Percentiles rank a stretch among this genome's conserved stretches.
Evolutionary conservation across 2,113 vertebrate genomes (phyloP).

Genomic region (Malurus alboscapulatus): DNA sequence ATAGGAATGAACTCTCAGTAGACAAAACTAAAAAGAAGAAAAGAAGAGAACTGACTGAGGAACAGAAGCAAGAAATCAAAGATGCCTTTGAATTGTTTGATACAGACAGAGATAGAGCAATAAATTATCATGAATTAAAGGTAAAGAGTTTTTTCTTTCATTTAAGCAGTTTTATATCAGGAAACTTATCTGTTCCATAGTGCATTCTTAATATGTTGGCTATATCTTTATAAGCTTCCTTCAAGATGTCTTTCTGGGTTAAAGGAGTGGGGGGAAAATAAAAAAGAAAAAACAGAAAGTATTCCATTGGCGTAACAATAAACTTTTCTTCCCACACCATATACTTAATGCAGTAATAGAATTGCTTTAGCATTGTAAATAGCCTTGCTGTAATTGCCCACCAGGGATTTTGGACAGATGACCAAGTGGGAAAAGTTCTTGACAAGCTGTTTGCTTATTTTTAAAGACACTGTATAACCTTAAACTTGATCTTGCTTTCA

Average conservation of each 20-base stretch:
- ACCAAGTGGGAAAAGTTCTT: neutral
- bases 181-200: neutral
- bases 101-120: constrained; percentile 92
- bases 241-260: neutral
- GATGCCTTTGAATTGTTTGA: constrained; percentile 97
- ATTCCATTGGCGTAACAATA: neutral
- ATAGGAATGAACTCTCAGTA: constrained; percentile 80
- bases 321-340: neutral
- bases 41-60: constrained; percentile 88
- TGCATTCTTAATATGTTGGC: neutral
- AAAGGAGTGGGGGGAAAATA: rapidly evolving
- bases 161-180: neutral
- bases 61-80: constrained; percentile 95
- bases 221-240: neutral
- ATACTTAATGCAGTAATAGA: neutral
- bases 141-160: constrained; percentile 63
- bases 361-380: neutral
- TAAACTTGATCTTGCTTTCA: neutral
- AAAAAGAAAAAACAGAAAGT: rapidly evolving
- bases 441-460: neutral
- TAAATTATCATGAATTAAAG: constrained; percentile 96
- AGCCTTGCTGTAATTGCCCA: neutral
- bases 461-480: neutral
- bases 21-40: constrained; percentile 90
- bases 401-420: neutral